Evolutionary conservation across 2,113 vertebrate species (phyloP).

Genomic region (Scortum barcoo): DNA sequence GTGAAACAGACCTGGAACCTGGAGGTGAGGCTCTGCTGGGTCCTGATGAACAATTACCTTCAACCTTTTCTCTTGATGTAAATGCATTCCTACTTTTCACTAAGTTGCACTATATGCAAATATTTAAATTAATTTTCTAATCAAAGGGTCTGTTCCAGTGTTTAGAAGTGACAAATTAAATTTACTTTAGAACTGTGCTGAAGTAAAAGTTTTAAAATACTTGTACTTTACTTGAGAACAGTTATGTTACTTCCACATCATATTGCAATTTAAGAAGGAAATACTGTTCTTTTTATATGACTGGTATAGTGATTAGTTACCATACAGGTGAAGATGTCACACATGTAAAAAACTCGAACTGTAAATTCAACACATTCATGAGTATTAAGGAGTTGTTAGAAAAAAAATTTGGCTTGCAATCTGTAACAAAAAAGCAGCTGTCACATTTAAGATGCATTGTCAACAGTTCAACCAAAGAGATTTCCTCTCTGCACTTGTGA

Average conservation of each 20-base stretch:
- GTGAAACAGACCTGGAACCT: conserved; percentile 94
- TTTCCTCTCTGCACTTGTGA: background rate
- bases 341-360: background rate
- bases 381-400: background rate
- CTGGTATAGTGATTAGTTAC: too few relatives aligned
- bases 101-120: background rate
- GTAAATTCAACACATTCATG: background rate
- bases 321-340: background rate
- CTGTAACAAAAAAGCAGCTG: too few relatives aligned
- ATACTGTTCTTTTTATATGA: background rate
- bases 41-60: background rate
- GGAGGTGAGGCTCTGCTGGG: conserved; percentile 85
- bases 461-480: background rate
- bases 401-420: too few relatives aligned
- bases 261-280: background rate
- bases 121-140: background rate
- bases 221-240: background rate
- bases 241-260: background rate
- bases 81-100: background rate
- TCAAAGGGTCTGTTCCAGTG: background rate
- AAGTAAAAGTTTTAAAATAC: background rate
- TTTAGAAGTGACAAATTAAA: background rate
- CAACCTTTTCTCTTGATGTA: background rate
- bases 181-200: background rate
- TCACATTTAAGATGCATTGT: background rate